These are phyloP conservation scores for Clamator glandarius DNA, from an alignment of 2,797 vertebrate genomes.

Conservation along the genomic window DNA sequence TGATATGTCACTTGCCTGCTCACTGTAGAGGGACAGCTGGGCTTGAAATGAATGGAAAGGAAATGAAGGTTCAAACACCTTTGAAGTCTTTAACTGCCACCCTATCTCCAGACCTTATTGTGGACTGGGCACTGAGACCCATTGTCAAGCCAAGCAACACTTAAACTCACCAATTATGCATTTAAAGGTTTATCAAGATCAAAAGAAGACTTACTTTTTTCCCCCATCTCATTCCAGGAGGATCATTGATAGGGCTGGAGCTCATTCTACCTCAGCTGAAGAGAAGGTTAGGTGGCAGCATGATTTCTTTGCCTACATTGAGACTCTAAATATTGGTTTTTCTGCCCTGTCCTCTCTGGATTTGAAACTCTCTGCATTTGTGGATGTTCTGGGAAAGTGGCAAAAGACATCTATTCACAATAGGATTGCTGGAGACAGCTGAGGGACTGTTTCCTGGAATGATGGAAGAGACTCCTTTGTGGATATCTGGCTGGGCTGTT, in stretches of 20 bases:
- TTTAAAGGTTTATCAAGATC: background rate
- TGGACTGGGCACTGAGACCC: background rate
- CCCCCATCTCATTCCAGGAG: background rate
- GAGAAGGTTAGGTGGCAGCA: background rate
- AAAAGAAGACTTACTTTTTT: background rate
- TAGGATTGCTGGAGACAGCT: conserved; percentile 66
- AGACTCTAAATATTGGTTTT: conserved; percentile 19
- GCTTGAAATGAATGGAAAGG: background rate
- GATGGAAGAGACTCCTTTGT: conserved; percentile 41
- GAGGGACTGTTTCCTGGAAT: conserved; percentile 41
- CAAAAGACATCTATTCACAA: conserved; percentile 64
- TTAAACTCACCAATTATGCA: background rate
- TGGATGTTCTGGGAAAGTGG: conserved; percentile 62
- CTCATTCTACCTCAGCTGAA: background rate
- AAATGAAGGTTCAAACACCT: background rate
- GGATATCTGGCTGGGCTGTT: conserved; percentile 21
- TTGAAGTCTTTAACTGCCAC: background rate
- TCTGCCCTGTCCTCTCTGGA: background rate
- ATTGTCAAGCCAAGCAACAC: background rate
- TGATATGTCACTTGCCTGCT: background rate
- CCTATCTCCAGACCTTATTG: background rate
- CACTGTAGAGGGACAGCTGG: background rate
- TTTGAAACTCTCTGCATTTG: background rate
- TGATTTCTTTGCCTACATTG: background rate
- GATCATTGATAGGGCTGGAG: background rate